Conservation (phyloP, 1,140 invertebrate species). For the Cardiocondyla obscurior region DNA sequence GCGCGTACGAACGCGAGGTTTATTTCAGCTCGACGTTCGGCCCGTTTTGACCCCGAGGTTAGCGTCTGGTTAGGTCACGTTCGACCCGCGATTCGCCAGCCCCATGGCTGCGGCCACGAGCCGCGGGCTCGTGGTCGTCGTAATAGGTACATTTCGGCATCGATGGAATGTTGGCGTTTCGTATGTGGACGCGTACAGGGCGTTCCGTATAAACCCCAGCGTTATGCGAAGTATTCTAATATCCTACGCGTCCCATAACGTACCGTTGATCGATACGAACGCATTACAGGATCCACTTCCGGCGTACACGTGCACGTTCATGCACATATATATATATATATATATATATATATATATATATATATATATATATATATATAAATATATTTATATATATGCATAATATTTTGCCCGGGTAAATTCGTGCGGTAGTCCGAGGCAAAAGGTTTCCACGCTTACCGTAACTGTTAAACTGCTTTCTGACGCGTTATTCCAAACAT, state of each 20-base stretch:
- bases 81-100: constrained; percentile 43
- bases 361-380: constrained; percentile 1
- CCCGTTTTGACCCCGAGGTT: constrained; percentile 46
- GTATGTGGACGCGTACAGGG: constrained; percentile 61
- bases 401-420: constrained; percentile 45
- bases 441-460: background rate
- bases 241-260: constrained; percentile 77
- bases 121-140: constrained; percentile 66
- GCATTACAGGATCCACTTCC: constrained; percentile 42
- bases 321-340: background rate
- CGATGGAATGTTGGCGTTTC: constrained; percentile 70
- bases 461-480: constrained; percentile 34
- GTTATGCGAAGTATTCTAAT: constrained; percentile 80
- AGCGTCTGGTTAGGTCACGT: constrained; percentile 40
- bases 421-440: constrained; percentile 1
- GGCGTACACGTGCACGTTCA: background rate
- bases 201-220: constrained; percentile 68
- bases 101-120: constrained; percentile 33
- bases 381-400: background rate
- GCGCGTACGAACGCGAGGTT: constrained; percentile 17
- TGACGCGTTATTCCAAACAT: constrained; percentile 42
- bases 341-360: background rate
- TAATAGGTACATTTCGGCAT: constrained; percentile 74
- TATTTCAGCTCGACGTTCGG: constrained; percentile 41
- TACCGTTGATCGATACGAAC: constrained; percentile 74